phyloP scores from a whole-genome alignment of 2,888 invertebrate species.

The Drosophila antonietae region DNA sequence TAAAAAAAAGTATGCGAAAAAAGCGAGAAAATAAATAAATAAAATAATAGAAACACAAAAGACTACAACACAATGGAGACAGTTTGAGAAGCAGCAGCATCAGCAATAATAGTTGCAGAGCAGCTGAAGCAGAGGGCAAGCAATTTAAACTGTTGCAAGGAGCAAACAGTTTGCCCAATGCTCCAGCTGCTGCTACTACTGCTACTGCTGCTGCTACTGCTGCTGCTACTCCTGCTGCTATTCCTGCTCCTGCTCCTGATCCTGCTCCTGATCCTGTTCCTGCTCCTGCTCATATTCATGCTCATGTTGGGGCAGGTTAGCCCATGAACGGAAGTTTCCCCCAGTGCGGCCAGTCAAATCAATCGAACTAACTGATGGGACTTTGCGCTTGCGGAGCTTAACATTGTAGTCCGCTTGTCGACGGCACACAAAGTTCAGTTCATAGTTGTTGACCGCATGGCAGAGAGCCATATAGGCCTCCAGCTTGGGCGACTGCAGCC shows the following conservation, averaged over 20 bases:
- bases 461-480: slow-evolving; percentile 66
- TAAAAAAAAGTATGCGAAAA: not conserved
- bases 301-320: too few species aligned
- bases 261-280: not conserved
- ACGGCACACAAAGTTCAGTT: slow-evolving; percentile 35
- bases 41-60: not conserved
- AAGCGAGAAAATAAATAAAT: not conserved
- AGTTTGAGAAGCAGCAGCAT: not conserved
- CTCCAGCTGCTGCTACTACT: not conserved
- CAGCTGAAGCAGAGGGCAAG: slow-evolving; percentile 1
- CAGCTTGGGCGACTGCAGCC: slow-evolving; percentile 53
- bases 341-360: not conserved
- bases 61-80: not conserved
- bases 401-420: slow-evolving; percentile 1
- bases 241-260: not conserved
- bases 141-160: not conserved
- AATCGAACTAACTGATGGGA: not conserved
- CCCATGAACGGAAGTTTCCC: not conserved
- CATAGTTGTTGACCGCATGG: slow-evolving; percentile 59
- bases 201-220: not conserved
- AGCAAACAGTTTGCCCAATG: not conserved
- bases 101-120: not conserved
- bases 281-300: not conserved
- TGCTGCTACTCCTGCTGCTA: not conserved
- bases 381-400: not conserved